phyloP scores from a whole-genome alignment of 1,140 invertebrate genomes.

The Lamellibrachia luymesi region DNA sequence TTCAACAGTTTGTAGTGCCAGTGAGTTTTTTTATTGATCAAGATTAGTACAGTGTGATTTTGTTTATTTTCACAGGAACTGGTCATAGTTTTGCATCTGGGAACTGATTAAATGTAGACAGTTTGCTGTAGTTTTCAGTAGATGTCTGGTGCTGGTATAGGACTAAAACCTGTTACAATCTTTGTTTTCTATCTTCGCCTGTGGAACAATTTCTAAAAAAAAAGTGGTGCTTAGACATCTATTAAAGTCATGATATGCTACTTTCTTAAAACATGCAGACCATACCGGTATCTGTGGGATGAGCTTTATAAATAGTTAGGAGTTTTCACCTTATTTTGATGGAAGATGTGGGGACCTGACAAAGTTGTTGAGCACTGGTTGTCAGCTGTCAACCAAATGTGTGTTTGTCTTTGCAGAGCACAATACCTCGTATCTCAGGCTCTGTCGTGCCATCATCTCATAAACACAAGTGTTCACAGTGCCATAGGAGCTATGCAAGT shows the following conservation, averaged over 20 bases:
- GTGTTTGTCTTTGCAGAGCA: conserved; percentile 4
- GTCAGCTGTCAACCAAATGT: neutral
- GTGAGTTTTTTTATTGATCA: neutral
- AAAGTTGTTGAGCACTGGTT: neutral
- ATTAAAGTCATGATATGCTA: neutral
- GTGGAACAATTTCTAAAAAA: neutral
- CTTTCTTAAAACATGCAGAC: neutral
- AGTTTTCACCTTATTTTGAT: neutral
- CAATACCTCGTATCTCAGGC: neutral
- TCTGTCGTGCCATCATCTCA: neutral
- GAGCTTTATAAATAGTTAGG: neutral
- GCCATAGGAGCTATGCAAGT: neutral
- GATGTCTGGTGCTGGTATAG: neutral
- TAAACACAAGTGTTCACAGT: neutral
- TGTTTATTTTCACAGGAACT: neutral
- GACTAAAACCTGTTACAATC: neutral
- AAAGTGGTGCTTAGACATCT: neutral
- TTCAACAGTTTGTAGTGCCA: too few relatives aligned
- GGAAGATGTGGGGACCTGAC: neutral
- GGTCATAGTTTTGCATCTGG: neutral
- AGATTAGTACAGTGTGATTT: neutral
- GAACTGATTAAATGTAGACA: neutral
- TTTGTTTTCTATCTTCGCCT: neutral
- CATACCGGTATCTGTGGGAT: neutral
- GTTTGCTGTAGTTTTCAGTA: neutral